These are phyloP conservation scores for Zaprionus davidi DNA, from an alignment of 1,140 invertebrate genomes.

Conservation along the genomic window DNA sequence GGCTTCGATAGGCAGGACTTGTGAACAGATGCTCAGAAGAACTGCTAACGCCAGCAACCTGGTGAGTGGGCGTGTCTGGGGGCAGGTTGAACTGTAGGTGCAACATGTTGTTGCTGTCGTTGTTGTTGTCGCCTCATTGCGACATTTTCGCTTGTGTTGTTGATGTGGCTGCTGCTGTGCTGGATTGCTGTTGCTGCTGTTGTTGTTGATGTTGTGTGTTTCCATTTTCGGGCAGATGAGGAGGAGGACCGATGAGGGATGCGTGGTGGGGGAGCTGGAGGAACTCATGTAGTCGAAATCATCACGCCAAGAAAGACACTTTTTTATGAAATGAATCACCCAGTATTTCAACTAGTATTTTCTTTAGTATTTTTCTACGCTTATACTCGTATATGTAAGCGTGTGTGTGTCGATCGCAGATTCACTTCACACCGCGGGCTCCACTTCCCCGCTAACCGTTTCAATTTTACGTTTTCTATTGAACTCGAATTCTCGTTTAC, in stretches of 20 bases:
- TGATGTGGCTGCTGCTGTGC: conserved; percentile 73
- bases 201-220: conserved; percentile 15
- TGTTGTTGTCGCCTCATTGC: conserved; percentile 26
- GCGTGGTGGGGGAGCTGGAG: background rate
- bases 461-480: conserved; percentile 35
- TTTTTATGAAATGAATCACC: conserved; percentile 59
- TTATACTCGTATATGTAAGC: background rate
- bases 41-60: conserved; percentile 39
- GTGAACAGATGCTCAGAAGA: conserved; percentile 34
- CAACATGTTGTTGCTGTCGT: conserved; percentile 7
- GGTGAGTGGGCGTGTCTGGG: conserved; percentile 30
- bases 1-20: conserved; percentile 38
- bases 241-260: conserved; percentile 16
- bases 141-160: conserved; percentile 76
- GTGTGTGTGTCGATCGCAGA: conserved; percentile 26
- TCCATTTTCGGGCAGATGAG: conserved; percentile 50
- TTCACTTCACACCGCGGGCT: conserved; percentile 15
- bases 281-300: conserved; percentile 44
- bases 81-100: conserved; percentile 31
- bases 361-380: conserved; percentile 19
- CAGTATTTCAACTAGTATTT: conserved; percentile 58
- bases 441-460: conserved; percentile 5
- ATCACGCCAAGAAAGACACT: conserved; percentile 16
- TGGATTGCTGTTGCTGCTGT: conserved; percentile 47
- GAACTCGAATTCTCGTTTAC: conserved; percentile 31